Conservation (phyloP, 2,888 invertebrate species). For the Drosophila atripex region DNA sequence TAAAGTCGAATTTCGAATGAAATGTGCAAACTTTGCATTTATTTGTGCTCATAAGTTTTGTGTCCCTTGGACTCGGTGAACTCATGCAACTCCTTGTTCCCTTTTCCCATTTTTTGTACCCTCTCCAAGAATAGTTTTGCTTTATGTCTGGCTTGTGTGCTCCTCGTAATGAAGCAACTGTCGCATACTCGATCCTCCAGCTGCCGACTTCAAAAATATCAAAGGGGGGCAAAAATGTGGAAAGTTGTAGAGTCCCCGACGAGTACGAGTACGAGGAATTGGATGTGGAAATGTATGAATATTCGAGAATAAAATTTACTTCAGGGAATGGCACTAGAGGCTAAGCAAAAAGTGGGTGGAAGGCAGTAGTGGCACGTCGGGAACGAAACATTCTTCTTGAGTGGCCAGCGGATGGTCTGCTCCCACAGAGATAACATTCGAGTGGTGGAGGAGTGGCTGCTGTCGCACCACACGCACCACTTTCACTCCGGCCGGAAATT, state of each 20-base stretch:
- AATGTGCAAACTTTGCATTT: conserved; percentile 43
- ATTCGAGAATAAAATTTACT: conserved; percentile 71
- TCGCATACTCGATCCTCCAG: conserved; percentile 37
- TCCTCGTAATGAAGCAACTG: conserved; percentile 42
- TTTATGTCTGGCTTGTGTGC: conserved; percentile 16
- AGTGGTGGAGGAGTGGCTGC: conserved; percentile 15
- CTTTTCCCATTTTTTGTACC: neutral
- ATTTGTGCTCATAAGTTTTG: conserved; percentile 61
- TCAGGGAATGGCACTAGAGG: conserved; percentile 57
- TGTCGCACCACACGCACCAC: conserved; percentile 70
- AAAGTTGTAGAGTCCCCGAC: conserved; percentile 5
- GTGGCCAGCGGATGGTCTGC: conserved; percentile 30
- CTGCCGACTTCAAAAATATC: conserved; percentile 25
- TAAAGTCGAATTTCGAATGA: conserved; percentile 51
- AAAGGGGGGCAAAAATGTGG: conserved; percentile 12
- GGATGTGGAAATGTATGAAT: conserved; percentile 58
- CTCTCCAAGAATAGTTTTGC: conserved; percentile 25
- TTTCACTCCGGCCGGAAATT: conserved; percentile 74
- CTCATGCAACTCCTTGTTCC: neutral
- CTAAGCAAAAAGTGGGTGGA: neutral
- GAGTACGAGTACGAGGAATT: neutral
- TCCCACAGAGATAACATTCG: conserved; percentile 25
- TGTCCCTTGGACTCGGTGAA: neutral
- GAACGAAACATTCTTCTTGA: conserved; percentile 28
- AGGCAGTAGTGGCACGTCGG: neutral